These are phyloP conservation scores for Pseudorhombus dupliciocellatus DNA, from an alignment of 2,113 vertebrate genomes.

Conservation along the genomic window DNA sequence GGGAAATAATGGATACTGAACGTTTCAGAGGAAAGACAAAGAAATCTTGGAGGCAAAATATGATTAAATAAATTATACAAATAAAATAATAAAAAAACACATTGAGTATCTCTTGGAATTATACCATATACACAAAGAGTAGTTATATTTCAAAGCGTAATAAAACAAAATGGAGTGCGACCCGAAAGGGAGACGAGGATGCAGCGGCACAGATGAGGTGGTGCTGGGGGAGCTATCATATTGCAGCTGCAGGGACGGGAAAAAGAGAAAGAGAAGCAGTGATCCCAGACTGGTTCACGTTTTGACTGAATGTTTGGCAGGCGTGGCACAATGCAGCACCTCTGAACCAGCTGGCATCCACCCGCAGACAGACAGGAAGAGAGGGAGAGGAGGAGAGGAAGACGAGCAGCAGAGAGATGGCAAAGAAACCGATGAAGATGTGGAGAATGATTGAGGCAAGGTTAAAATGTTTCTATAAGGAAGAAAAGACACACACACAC, in stretches of 20 bases:
- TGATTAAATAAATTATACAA: not conserved
- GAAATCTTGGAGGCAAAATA: not conserved
- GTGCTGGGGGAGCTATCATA: conserved; percentile 34
- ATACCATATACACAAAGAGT: no score
- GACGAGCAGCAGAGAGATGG: not conserved
- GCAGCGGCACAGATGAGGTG: conserved; percentile 17
- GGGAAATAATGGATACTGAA: not conserved
- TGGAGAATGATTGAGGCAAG: not conserved
- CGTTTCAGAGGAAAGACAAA: not conserved
- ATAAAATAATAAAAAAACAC: not conserved
- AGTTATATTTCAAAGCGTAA: not conserved
- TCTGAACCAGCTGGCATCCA: conserved; percentile 51
- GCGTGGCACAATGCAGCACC: conserved; percentile 72
- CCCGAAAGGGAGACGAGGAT: not conserved
- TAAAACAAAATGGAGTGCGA: conserved; percentile 7
- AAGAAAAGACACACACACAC: not conserved
- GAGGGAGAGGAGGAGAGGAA: not conserved
- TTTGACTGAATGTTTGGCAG: conserved; percentile 67
- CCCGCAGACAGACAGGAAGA: not conserved
- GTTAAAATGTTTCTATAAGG: conserved; percentile 5
- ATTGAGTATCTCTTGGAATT: no score
- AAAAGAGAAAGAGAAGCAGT: not conserved
- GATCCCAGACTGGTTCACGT: conserved; percentile 9
- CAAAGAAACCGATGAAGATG: conserved; percentile 2
- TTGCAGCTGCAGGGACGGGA: conserved; percentile 36